Evolutionary conservation across 2,113 vertebrate genomes (phyloP).

Genomic region (Catagonus wagneri): DNA sequence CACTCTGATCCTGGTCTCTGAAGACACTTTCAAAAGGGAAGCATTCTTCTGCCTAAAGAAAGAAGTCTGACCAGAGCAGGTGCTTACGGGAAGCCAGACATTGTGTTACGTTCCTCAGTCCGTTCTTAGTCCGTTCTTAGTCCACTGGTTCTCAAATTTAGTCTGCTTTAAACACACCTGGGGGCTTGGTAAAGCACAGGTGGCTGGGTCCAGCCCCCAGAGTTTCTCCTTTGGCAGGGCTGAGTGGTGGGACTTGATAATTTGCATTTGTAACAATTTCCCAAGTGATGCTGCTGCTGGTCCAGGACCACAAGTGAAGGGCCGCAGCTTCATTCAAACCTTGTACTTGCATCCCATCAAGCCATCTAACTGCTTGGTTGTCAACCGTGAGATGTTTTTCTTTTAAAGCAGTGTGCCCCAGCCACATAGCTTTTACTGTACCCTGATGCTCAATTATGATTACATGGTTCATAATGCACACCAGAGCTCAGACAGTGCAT

Average conservation of each 20-base stretch:
- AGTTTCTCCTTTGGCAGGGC: neutral
- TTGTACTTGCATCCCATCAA: neutral
- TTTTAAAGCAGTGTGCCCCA: neutral
- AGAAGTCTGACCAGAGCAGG: neutral
- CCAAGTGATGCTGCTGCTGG: neutral
- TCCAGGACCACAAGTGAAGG: neutral
- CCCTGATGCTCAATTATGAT: neutral
- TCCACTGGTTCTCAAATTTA: neutral
- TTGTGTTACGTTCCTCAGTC: neutral
- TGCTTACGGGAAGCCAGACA: neutral
- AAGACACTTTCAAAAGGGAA: neutral
- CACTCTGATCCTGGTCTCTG: neutral
- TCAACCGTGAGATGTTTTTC: neutral
- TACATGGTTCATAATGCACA: neutral
- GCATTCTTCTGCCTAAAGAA: neutral
- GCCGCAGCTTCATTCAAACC: neutral
- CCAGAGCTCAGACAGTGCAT: neutral
- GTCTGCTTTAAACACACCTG: neutral
- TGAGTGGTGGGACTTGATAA: neutral
- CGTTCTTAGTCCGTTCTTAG: neutral
- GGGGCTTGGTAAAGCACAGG: neutral
- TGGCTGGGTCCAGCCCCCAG: accelerated
- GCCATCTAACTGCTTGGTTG: neutral
- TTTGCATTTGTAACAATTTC: neutral
- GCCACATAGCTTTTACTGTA: neutral